A percentile compares a stretch with the other conserved stretches of the same genome.
Conservation (phyloP, 2,888 invertebrate species). For the Hedya salicella region DNA sequence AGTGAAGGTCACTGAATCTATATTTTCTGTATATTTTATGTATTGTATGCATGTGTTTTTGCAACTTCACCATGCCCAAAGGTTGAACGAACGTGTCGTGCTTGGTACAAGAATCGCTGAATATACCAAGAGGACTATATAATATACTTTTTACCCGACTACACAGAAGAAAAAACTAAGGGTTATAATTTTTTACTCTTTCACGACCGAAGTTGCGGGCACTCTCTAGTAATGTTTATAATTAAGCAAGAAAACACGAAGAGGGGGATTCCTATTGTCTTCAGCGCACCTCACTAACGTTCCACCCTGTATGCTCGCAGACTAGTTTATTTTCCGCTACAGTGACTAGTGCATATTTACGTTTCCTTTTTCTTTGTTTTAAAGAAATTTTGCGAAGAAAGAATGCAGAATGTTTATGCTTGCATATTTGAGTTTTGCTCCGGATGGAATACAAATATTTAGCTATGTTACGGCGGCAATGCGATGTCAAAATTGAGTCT, state of each 20-base stretch:
- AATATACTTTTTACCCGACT: too few relatives aligned
- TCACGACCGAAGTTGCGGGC: too few relatives aligned
- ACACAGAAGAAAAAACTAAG: too few relatives aligned
- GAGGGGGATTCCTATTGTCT: neutral
- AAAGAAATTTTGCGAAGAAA: conserved; percentile 30
- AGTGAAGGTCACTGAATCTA: too few relatives aligned
- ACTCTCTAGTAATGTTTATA: too few relatives aligned
- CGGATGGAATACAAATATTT: conserved; percentile 27
- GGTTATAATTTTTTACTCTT: too few relatives aligned
- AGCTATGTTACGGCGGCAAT: neutral
- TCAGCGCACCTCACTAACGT: neutral
- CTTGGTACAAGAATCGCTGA: too few relatives aligned
- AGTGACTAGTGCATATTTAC: conserved; percentile 69
- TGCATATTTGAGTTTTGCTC: conserved; percentile 30
- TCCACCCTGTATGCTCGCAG: conserved; percentile 51
- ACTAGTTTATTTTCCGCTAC: conserved; percentile 70
- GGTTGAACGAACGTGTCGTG: too few relatives aligned
- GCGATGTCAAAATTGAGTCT: neutral
- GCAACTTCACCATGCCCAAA: too few relatives aligned
- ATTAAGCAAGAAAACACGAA: neutral
- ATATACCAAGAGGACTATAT: too few relatives aligned
- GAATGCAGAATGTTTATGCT: conserved; percentile 27
- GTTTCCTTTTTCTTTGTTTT: conserved; percentile 56
- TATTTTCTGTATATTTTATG: too few relatives aligned
- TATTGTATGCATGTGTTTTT: too few relatives aligned